A percentile compares a stretch with the other conserved stretches of the same genome.
These are phyloP conservation scores for Oostethus manadensis DNA, from an alignment of 2,113 vertebrate genomes.

Conservation along the genomic window DNA sequence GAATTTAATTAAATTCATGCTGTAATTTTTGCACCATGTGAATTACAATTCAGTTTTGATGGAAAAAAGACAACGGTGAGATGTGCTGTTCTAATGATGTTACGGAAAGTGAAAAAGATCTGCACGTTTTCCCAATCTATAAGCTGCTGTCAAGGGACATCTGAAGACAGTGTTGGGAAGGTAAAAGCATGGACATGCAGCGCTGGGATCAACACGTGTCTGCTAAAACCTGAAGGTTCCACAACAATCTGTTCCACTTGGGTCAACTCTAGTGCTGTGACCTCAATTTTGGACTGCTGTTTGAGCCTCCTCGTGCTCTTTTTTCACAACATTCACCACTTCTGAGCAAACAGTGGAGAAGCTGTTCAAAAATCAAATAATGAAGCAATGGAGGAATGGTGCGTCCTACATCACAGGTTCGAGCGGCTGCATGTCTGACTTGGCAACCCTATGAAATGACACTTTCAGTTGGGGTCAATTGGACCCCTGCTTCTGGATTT, in stretches of 20 bases:
- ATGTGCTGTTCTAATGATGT: slow-evolving; percentile 16
- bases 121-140: slow-evolving; percentile 36
- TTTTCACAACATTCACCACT: slow-evolving; percentile 34
- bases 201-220: slow-evolving; percentile 69
- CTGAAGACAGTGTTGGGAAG: slow-evolving; percentile 39
- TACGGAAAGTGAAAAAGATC: slow-evolving; percentile 29
- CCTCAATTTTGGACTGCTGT: slow-evolving; percentile 67
- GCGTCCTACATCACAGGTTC: slow-evolving; percentile 43
- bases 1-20: too few relatives aligned
- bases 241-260: slow-evolving; percentile 71
- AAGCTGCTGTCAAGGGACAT: slow-evolving; percentile 44
- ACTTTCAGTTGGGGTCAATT: slow-evolving; percentile 77
- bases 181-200: slow-evolving; percentile 62
- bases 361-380: slow-evolving; percentile 48
- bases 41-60: not conserved
- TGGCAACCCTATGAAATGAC: slow-evolving; percentile 67
- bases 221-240: slow-evolving; percentile 65
- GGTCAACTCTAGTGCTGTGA: slow-evolving; percentile 64
- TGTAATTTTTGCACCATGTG: not conserved
- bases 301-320: slow-evolving; percentile 56
- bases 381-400: slow-evolving; percentile 32
- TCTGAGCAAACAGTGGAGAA: slow-evolving; percentile 22
- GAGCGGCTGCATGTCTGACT: slow-evolving; percentile 50
- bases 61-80: not conserved
- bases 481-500: slow-evolving; percentile 69